These are phyloP conservation scores for Rhea americana DNA, from an alignment of 2,113 vertebrate genomes.

Conservation along the genomic window DNA sequence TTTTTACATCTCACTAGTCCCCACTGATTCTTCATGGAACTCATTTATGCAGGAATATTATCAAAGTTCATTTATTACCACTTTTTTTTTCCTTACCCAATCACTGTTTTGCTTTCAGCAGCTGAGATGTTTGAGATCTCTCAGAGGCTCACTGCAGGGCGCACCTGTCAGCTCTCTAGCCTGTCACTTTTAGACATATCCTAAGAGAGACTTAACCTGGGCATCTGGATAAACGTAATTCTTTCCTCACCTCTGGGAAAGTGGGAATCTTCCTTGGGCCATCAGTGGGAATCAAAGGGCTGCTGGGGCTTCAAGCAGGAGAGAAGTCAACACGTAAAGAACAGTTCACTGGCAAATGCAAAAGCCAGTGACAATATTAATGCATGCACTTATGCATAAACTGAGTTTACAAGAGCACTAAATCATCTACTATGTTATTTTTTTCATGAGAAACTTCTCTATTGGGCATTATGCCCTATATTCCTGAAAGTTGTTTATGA, in stretches of 20 bases:
- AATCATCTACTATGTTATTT: neutral
- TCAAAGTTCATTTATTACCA: neutral
- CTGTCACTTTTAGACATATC: neutral
- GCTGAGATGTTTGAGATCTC: neutral
- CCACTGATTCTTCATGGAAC: neutral
- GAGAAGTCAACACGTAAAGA: neutral
- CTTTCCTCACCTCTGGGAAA: neutral
- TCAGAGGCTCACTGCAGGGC: neutral
- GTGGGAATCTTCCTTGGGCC: neutral
- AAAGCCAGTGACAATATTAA: neutral
- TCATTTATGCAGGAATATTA: neutral
- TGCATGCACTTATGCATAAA: neutral
- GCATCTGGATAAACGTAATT: neutral
- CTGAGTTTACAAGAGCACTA: neutral
- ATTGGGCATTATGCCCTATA: neutral
- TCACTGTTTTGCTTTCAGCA: neutral
- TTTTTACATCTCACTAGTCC: neutral
- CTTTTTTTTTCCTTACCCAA: neutral
- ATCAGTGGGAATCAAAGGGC: neutral
- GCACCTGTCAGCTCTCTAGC: neutral
- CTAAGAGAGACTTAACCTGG: neutral
- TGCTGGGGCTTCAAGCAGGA: neutral
- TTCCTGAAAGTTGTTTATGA: neutral
- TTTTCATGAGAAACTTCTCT: neutral
- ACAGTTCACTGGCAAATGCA: neutral